These are phyloP conservation scores for Eupelmus urozonus DNA, from an alignment of 2,888 invertebrate genomes.

Conservation along the genomic window DNA sequence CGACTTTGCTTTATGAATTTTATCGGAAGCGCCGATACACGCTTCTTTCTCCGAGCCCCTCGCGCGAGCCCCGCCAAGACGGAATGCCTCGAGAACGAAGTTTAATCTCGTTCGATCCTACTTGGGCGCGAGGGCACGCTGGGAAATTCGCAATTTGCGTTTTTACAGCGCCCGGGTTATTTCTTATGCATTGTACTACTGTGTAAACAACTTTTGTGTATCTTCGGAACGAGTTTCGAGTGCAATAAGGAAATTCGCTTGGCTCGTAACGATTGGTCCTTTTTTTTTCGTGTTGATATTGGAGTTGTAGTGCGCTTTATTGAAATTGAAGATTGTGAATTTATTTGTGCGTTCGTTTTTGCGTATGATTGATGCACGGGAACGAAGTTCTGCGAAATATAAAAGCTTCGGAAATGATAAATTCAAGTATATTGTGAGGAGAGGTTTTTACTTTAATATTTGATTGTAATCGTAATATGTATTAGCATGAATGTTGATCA, in stretches of 20 bases:
- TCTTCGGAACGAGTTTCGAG: conserved; percentile 23
- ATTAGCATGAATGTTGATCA: too few relatives aligned
- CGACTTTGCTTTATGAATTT: conserved; percentile 37
- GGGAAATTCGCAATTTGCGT: conserved; percentile 18
- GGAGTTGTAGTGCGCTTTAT: conserved; percentile 2
- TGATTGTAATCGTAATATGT: too few relatives aligned
- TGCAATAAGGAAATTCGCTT: not conserved
- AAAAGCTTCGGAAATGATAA: too few relatives aligned
- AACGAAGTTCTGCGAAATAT: too few relatives aligned
- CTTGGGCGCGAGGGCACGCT: not conserved
- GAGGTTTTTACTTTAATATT: too few relatives aligned
- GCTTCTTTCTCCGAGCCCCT: not conserved
- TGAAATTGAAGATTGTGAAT: not conserved
- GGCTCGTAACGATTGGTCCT: conserved; percentile 6
- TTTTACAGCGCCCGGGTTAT: conserved; percentile 4
- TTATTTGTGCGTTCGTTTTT: too few relatives aligned
- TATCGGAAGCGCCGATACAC: conserved; percentile 21
- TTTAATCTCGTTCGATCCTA: conserved; percentile 31
- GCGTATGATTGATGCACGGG: too few relatives aligned
- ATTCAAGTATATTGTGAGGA: too few relatives aligned
- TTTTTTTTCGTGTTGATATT: conserved; percentile 9
- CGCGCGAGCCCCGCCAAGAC: not conserved
- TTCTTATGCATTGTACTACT: too few relatives aligned
- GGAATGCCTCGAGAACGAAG: not conserved
- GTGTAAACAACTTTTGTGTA: conserved; percentile 14